Evolutionary conservation across 2,888 invertebrate species (phyloP).

Genomic region (Eutolmus rufibarbis): DNA sequence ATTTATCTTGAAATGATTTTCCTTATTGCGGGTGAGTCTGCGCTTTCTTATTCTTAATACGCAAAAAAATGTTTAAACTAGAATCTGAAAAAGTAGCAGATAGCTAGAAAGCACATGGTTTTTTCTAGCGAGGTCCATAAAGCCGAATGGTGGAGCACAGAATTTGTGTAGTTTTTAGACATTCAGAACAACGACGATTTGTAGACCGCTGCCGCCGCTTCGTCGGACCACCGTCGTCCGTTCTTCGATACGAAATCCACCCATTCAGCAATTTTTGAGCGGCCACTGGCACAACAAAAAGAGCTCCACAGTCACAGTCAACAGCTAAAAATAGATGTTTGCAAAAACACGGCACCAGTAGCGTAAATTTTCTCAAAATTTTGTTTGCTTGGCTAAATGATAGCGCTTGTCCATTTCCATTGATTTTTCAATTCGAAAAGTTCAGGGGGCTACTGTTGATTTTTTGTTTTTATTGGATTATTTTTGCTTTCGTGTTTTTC

Average conservation of each 20-base stretch:
- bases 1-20: not conserved
- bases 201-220: not conserved
- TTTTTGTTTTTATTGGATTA: not conserved
- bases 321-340: conserved; percentile 18
- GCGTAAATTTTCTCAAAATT: conserved; percentile 20
- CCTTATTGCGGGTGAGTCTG: not conserved
- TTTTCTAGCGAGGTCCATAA: not conserved
- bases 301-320: not conserved
- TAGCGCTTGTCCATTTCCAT: not conserved
- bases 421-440: not conserved
- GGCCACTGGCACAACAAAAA: conserved; percentile 22
- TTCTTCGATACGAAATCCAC: conserved; percentile 7
- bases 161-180: not conserved
- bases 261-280: conserved; percentile 20
- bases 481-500: not conserved
- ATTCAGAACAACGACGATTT: not conserved
- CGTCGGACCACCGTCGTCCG: not conserved
- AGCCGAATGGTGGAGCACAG: not conserved
- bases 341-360: conserved; percentile 23
- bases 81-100: not conserved
- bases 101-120: not conserved
- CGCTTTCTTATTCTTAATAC: not conserved
- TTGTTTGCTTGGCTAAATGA: not conserved
- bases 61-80: not conserved
- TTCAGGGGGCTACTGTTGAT: not conserved